Percentiles rank a stretch among this genome's conserved stretches.
Conservation (phyloP, 2,797 vertebrate species). For the Nothura maculosa region DNA sequence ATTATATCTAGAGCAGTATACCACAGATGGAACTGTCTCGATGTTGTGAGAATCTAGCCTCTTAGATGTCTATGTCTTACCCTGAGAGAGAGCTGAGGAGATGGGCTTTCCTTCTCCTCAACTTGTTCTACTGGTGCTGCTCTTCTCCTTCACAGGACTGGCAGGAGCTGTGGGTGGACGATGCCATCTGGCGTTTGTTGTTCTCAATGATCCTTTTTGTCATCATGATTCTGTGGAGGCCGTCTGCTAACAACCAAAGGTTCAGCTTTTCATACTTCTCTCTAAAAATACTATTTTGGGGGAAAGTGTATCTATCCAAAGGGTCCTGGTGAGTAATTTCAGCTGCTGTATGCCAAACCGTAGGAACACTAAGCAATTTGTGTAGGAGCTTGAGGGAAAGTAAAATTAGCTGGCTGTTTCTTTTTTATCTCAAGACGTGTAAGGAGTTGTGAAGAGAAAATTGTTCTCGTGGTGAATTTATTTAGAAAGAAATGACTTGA, state of each 20-base stretch:
- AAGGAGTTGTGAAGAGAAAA: not conserved
- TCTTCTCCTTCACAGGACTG: slow-evolving; percentile 86
- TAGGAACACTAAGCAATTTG: not conserved
- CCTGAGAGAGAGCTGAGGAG: not conserved
- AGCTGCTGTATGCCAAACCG: not conserved
- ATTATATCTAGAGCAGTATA: not conserved
- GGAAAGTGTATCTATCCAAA: not conserved
- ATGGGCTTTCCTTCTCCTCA: not conserved
- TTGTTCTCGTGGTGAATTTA: not conserved
- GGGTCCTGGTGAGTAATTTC: not conserved
- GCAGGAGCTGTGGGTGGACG: slow-evolving; percentile 96
- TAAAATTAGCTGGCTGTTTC: not conserved
- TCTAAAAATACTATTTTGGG: not conserved
- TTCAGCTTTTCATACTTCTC: slow-evolving; percentile 67
- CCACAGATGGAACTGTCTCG: not conserved
- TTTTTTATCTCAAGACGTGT: not conserved
- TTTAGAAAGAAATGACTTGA: not conserved
- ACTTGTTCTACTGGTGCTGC: not conserved
- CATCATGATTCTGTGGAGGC: slow-evolving; percentile 96
- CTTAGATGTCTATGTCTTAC: not conserved
- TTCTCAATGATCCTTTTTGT: slow-evolving; percentile 97
- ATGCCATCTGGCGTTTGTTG: slow-evolving; percentile 95
- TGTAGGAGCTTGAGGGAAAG: not conserved
- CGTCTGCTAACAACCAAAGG: slow-evolving; percentile 96
- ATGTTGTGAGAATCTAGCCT: not conserved